phyloP scores from a whole-genome alignment of 2,888 invertebrate species.

The Teleiodes luculella region DNA sequence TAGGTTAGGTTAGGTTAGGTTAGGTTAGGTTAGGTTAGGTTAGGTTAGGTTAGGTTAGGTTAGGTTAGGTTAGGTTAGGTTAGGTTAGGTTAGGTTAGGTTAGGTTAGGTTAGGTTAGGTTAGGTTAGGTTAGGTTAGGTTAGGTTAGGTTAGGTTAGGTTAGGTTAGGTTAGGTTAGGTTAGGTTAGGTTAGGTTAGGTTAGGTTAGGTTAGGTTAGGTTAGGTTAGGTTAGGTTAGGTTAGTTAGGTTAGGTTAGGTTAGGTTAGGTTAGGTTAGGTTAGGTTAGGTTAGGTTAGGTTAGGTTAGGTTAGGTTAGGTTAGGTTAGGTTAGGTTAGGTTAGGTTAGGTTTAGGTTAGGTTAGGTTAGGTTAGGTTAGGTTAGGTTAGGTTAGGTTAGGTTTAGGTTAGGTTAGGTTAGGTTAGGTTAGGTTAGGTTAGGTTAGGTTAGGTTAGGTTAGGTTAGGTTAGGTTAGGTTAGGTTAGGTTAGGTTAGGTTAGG shows the following conservation, averaged over 20 bases:
- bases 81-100: conserved; percentile 30
- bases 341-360: conserved; percentile 20
- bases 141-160: conserved; percentile 31
- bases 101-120: conserved; percentile 31
- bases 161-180: conserved; percentile 30
- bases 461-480: conserved; percentile 24
- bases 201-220: conserved; percentile 22
- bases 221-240: conserved; percentile 17
- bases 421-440: conserved; percentile 17
- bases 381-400: conserved; percentile 19
- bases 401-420: conserved; percentile 22
- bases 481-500: conserved; percentile 24
- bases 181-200: conserved; percentile 22
- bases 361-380: conserved; percentile 21
- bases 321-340: conserved; percentile 21
- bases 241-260: conserved; percentile 19
- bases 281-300: conserved; percentile 21
- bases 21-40: conserved; percentile 23
- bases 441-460: conserved; percentile 18
- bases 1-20: conserved; percentile 22
- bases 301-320: conserved; percentile 21
- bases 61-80: conserved; percentile 29
- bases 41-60: conserved; percentile 27
- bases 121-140: conserved; percentile 30
- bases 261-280: conserved; percentile 21